Evolutionary conservation across 2,113 vertebrate species (phyloP).

Genomic region (Apus apus): DNA sequence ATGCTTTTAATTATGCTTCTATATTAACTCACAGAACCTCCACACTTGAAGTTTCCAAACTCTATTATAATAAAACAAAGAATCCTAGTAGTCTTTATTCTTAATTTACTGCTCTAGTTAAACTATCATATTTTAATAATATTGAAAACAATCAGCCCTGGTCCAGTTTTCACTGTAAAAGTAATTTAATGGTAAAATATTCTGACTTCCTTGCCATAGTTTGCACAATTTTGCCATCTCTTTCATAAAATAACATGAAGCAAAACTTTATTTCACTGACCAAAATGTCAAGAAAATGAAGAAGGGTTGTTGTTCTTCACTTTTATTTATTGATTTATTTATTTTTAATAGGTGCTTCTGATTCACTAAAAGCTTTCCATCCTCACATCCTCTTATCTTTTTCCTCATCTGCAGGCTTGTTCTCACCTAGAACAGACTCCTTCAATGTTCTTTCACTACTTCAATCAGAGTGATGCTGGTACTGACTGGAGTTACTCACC

Average conservation of each 20-base stretch:
- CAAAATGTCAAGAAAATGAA: conserved; percentile 26
- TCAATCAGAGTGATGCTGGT: conserved; percentile 74
- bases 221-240: neutral
- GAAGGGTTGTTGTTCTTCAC: conserved; percentile 14
- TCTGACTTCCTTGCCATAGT: neutral
- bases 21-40: neutral
- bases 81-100: neutral
- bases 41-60: neutral
- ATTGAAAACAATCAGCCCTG: neutral
- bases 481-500: conserved; percentile 37
- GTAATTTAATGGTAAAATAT: neutral
- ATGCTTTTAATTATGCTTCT: neutral
- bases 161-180: neutral
- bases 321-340: conserved; percentile 60
- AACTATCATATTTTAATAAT: neutral
- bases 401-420: conserved; percentile 35
- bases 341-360: conserved; percentile 64
- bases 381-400: conserved; percentile 27
- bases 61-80: neutral
- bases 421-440: conserved; percentile 58
- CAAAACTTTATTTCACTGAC: neutral
- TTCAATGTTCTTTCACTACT: conserved; percentile 62
- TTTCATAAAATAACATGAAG: neutral
- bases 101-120: neutral
- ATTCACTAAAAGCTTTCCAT: conserved; percentile 71